Base-by-base conservation (phyloP, 2,888 invertebrate species). In the Masnerella sp. region DNA sequence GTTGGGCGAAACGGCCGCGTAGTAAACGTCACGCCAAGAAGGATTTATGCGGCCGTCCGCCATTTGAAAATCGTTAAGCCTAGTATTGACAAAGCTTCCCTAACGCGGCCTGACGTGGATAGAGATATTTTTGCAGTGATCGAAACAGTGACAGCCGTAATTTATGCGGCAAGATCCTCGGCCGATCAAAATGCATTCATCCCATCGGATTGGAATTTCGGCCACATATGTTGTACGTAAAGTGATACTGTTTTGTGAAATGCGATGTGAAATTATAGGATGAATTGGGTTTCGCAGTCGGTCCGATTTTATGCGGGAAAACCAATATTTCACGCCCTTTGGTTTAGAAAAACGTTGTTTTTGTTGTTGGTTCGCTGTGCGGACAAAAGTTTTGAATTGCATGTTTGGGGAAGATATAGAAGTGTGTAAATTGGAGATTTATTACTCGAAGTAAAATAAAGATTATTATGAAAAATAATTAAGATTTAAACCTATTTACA, bases 21-120 rank as follows among this genome's bases (percentile, higher is more conserved):
- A 47, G 68, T 69, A 69, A 74, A 68, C 17, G 73, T 68, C 73
- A 74, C 64, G 43, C 43, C 45, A 47, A 47, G 70, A 70, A 67
- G 67, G 62, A 75, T 75, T 75, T 75, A 75, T 71, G 67, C 2
- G 59, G 49, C 20, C 62, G 62, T 56, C 56, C 42, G 67, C 74
- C 67, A 75, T 75, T 71, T 71, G 70, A 75, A 75, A 75, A 70
- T 75, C 74, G 74, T 71, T 75, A 67, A 75, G 71, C 62, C 67
- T 70, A 71, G 74, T 67, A 75, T 71, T 75, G 71, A 71, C 75
- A 68, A 68, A 71, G 75, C 71, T 49, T 62, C 75, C 75, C 75
- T 71, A 72, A 71, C 58, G 54, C 71, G 68, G 52, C 20, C 67
- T 51, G 67, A 62, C 70, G 42, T 62, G 67, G 71, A 75, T 71